These are phyloP conservation scores for Limnephilus rhombicus DNA, from an alignment of 2,888 invertebrate genomes.

Conservation along the genomic window DNA sequence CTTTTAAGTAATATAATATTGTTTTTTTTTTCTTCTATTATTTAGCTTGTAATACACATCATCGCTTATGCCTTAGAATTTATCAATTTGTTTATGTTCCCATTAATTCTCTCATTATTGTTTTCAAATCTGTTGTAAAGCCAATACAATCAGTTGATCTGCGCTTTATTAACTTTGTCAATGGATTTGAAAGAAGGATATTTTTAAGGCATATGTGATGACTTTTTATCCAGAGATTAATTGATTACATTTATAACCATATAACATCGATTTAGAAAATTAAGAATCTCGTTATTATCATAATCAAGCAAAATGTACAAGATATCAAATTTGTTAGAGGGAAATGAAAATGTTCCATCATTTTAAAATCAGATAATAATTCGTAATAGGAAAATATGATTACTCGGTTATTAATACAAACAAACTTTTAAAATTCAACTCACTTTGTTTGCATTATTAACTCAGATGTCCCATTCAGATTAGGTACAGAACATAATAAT, in stretches of 20 bases:
- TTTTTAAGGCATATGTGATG: conserved; percentile 9
- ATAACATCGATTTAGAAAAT: neutral
- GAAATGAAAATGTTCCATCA: neutral
- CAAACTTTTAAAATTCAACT: neutral
- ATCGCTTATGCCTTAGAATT: neutral
- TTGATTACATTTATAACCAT: neutral
- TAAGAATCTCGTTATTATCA: neutral
- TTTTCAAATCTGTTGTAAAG: neutral
- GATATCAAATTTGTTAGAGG: neutral
- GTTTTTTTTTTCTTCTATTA: conserved; percentile 6
- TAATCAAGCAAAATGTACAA: neutral
- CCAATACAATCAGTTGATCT: neutral
- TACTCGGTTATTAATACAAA: neutral
- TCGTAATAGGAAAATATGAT: neutral
- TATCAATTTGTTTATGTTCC: neutral
- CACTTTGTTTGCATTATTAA: neutral
- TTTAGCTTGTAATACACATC: neutral
- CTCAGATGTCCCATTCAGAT: neutral
- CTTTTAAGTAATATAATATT: conserved; percentile 22
- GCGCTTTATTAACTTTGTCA: neutral
- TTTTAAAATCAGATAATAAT: neutral
- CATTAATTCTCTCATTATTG: neutral
- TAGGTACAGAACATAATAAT: neutral
- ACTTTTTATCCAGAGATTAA: conserved; percentile 23
- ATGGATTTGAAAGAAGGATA: conserved; percentile 2